Base-by-base conservation (phyloP, 2,888 invertebrate genomes). In the Drosophila melanosoma region DNA sequence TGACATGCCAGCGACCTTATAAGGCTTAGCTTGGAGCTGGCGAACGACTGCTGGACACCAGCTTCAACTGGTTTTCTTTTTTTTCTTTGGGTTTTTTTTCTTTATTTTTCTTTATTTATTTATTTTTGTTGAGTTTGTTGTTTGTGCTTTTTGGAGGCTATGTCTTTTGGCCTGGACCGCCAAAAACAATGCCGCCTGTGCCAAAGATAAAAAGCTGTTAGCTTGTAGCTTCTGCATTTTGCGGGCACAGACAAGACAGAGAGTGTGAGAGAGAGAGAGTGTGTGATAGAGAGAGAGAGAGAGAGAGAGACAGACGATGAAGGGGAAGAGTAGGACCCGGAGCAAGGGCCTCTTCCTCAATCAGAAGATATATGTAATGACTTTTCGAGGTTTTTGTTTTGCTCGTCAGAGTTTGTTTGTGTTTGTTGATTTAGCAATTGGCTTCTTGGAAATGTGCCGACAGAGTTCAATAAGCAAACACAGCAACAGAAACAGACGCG, bases 181-280 rank as follows among this genome's bases (percentile, higher is more conserved):
- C 82, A 83, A 86, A 85, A 86, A 84, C 81, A 84, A 84, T 69
- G 83, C 82, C 83, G 88, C 84, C 84, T 82, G 71, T 80, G 87
- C 83, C 79, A 82, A 83, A 87, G 87, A 87, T 87, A 89, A 90
- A 90, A 90, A 90, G 90, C 90, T 90, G 90, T 90, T 90, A 90
- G 90, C 89, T 90, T 85, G 90, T 90, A 90, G 90, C 90, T 90
- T 90, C 90, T 90, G 90, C 90, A 90, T 90, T 90, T 90, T 88
- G 79, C 83, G 67, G 70, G 64, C 35, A 57, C 45, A 23, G 15
- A 15, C 45, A 15, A 32, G 26, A n/a, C 36, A 36, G 57, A 12
- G 45, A 23, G 8, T 40, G 35, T 0, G 36, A 11, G 61, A 10
- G 56, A 8, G 38, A 11, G 23, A n/a, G 35, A 1, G 36, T n/a